Evolutionary conservation across 2,113 vertebrate species (phyloP), one percentile per base, ranked within the genome.

Genomic region (Halcyon senegalensis): DNA sequence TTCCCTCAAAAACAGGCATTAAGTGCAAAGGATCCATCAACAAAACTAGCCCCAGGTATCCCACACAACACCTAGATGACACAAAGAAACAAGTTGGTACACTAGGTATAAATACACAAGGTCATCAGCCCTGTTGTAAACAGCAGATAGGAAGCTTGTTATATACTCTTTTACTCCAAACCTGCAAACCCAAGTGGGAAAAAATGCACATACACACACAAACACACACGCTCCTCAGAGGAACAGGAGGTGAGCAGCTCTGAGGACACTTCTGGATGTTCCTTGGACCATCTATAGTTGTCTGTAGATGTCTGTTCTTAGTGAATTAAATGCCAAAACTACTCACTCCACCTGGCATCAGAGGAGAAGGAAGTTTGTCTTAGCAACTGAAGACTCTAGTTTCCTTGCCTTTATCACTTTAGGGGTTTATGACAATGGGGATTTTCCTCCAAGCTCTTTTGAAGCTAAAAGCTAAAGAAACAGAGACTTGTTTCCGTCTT

Each of bases 391-490:
- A 55, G 56, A 19, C 30, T 87, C 39, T 20, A 9, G 13, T 80
- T 90, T 84, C 73, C 64, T 74, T 86, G 73, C 3, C 50, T 80
- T 84, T 76, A 56, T 84, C 80, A 51, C 33, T 86, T 78, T 30
- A 27, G 50, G 69, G 35, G 17, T 24, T 87, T 90, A 44, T 69
- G 44, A 75, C 70, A 41, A 8, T 69, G 37, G 44, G 48, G 19
- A 16, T 67, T 87, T 92, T 59, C 56, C 86, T 96, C 39, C 76
- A 84, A 86, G 60, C 41, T 78, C 41, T 90, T 90, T 78, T 67
- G 39, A 87, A 94, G 60, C 27, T 79, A 58, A 87, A 96, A 91
- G n/a, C 43, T 84, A 48, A 82, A 91, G 43, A 62, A 93, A 82
- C 35, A 75, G 74, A 73, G 16, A 35, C 69, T 94, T 82, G 48